Evolutionary conservation across 2,888 invertebrate species (phyloP).

Genomic region (Eristalinus aeneus): DNA sequence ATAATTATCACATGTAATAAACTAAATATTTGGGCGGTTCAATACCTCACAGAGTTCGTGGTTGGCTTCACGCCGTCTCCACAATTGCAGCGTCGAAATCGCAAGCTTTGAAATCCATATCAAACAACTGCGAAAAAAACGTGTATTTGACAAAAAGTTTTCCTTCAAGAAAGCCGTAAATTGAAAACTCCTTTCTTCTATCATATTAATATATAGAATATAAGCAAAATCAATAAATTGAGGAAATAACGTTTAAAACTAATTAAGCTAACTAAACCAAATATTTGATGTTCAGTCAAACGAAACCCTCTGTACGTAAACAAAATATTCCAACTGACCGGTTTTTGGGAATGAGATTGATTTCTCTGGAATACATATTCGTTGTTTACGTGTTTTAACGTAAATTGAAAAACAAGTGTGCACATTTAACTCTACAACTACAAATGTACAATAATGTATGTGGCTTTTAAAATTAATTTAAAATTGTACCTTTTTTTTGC

Average conservation of each 20-base stretch:
- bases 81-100: constrained; percentile 71
- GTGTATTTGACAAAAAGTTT: constrained; percentile 55
- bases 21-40: constrained; percentile 72
- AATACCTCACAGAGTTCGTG: constrained; percentile 72
- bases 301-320: too few relatives aligned
- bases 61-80: constrained; percentile 71
- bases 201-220: constrained; percentile 57
- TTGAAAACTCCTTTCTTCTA: constrained; percentile 36
- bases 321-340: too few relatives aligned
- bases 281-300: too few relatives aligned
- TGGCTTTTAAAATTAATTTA: too few relatives aligned
- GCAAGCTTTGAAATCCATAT: constrained; percentile 72
- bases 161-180: constrained; percentile 37
- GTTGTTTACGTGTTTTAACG: too few relatives aligned
- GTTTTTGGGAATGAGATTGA: too few relatives aligned
- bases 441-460: too few relatives aligned
- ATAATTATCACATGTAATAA: too few relatives aligned
- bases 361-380: too few relatives aligned
- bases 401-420: too few relatives aligned
- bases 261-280: background rate
- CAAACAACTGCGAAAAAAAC: constrained; percentile 46
- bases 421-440: too few relatives aligned
- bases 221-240: constrained; percentile 57
- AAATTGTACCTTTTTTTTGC: too few relatives aligned
- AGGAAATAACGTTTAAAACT: constrained; percentile 46